Conservation (phyloP, 2,888 invertebrate species). For the Nemapogon koenigi region DNA sequence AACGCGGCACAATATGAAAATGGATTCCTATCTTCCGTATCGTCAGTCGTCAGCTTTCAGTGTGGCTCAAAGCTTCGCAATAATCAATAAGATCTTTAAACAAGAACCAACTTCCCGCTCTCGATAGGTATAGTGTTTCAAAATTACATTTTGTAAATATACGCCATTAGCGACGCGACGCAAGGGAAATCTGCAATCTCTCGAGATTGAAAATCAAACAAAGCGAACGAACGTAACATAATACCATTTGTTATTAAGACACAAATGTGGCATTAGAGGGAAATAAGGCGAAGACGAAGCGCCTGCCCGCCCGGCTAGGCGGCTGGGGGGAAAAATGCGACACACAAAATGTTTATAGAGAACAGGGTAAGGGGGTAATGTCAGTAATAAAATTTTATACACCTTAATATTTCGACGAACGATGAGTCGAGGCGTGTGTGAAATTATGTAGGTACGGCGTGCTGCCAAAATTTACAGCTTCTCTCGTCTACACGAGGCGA, state of each 20-base stretch:
- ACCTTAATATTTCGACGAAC: slow-evolving; percentile 57
- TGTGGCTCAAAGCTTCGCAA: slow-evolving; percentile 20
- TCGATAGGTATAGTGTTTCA: slow-evolving; percentile 26
- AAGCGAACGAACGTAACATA: slow-evolving; percentile 44
- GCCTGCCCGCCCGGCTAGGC: slow-evolving; percentile 19
- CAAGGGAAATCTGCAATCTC: slow-evolving; percentile 43
- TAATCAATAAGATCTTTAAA: slow-evolving; percentile 38
- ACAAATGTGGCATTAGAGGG: slow-evolving; percentile 54
- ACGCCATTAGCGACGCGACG: slow-evolving; percentile 41
- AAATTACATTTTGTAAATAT: slow-evolving; percentile 33
- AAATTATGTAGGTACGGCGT: slow-evolving; percentile 45
- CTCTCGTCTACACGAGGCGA: no score
- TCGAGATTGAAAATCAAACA: slow-evolving; percentile 56
- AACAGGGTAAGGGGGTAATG: slow-evolving; percentile 51
- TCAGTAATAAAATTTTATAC: slow-evolving; percentile 59
- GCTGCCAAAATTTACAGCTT: slow-evolving; percentile 40
- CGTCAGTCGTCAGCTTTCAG: slow-evolving; percentile 14
- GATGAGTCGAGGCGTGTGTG: slow-evolving; percentile 56
- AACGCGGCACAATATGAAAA: slow-evolving; percentile 23
- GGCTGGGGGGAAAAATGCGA: slow-evolving; percentile 30
- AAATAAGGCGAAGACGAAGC: slow-evolving; percentile 38
- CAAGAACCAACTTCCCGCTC: slow-evolving; percentile 16
- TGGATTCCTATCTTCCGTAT: slow-evolving; percentile 19
- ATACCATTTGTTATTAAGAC: slow-evolving; percentile 56
- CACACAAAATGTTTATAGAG: slow-evolving; percentile 52